Conservation (phyloP, 2,113 vertebrate species). For the Nibea albiflora region DNA sequence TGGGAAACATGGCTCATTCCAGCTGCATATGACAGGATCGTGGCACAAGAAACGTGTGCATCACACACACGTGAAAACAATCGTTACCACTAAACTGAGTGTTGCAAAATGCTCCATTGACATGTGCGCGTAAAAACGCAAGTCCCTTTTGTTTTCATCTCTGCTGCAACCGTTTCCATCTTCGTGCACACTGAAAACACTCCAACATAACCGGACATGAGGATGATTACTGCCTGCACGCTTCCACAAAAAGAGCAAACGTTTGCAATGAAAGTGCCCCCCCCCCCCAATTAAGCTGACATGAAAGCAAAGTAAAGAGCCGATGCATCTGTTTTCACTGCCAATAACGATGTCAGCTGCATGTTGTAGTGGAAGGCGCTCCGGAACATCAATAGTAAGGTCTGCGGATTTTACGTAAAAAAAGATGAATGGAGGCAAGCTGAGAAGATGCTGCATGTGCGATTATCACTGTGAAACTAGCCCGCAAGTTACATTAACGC, state of each 20-base stretch:
- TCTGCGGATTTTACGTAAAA: slow-evolving; percentile 6
- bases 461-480: background rate
- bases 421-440: slow-evolving; percentile 19
- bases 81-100: no score
- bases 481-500: background rate
- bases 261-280: background rate
- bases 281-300: background rate
- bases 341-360: background rate
- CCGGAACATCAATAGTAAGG: background rate
- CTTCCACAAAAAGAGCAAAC: background rate
- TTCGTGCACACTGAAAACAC: background rate
- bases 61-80: slow-evolving; percentile 18
- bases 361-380: background rate
- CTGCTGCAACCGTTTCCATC: slow-evolving; percentile 9
- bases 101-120: background rate
- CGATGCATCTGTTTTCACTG: background rate
- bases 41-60: background rate
- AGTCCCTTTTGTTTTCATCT: slow-evolving; percentile 16
- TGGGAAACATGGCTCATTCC: background rate
- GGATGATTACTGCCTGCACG: background rate
- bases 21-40: background rate
- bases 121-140: slow-evolving; percentile 21
- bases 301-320: background rate
- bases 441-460: slow-evolving; percentile 2
- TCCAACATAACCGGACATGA: background rate